A percentile compares a stretch with the other conserved stretches of the same genome.
Conservation (phyloP, 2,888 invertebrate species). For the Liopterus haemorrhoidalis region DNA sequence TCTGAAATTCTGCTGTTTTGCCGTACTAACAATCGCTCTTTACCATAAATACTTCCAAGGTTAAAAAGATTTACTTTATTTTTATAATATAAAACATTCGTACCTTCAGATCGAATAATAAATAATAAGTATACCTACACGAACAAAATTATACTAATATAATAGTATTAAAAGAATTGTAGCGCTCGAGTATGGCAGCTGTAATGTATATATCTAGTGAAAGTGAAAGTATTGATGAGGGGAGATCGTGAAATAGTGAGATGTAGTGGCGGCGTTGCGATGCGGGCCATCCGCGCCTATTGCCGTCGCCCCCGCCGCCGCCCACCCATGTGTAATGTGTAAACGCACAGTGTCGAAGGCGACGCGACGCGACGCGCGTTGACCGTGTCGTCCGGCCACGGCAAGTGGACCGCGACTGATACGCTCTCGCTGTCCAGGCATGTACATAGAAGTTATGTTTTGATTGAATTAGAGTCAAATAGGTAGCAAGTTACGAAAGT, state of each 20-base stretch:
- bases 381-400: too few species aligned
- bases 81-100: slow-evolving; percentile 40
- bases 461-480: slow-evolving; percentile 43
- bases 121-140: slow-evolving; percentile 36
- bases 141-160: slow-evolving; percentile 30
- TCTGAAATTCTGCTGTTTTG: too few species aligned
- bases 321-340: background rate
- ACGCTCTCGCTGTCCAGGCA: too few species aligned
- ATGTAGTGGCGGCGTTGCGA: slow-evolving; percentile 29
- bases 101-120: slow-evolving; percentile 39
- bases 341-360: too few species aligned
- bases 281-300: slow-evolving; percentile 12
- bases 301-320: background rate
- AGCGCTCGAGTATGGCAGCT: slow-evolving; percentile 23
- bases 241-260: slow-evolving; percentile 29
- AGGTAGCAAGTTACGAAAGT: slow-evolving; percentile 23
- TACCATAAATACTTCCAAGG: slow-evolving; percentile 24
- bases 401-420: too few species aligned
- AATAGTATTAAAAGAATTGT: slow-evolving; percentile 24
- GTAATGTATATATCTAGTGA: slow-evolving; percentile 15
- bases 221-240: slow-evolving; percentile 6
- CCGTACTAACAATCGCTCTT: too few species aligned
- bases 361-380: too few species aligned
- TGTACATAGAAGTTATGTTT: slow-evolving; percentile 42
- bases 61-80: slow-evolving; percentile 41